phyloP scores from a whole-genome alignment of 1,140 invertebrate species.

The Agrypnia vestita region DNA sequence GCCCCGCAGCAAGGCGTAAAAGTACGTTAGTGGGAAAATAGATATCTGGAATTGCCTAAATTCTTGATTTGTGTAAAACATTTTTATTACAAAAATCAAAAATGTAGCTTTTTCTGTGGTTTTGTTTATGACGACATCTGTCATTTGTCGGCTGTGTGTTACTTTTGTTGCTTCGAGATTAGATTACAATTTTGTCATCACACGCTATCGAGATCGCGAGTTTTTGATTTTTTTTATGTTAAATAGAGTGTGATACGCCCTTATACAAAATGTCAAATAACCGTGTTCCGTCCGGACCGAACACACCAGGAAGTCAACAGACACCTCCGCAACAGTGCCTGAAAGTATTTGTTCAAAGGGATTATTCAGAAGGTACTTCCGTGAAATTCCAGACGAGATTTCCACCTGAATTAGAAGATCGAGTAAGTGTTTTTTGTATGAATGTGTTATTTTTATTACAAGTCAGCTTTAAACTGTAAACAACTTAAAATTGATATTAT shows the following conservation, averaged over 20 bases:
- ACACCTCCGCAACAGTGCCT: slow-evolving; percentile 70
- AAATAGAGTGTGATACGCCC: background rate
- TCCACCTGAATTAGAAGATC: slow-evolving; percentile 93
- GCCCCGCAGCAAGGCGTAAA: too few relatives aligned
- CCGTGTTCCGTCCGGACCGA: slow-evolving; percentile 70
- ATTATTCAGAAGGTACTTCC: slow-evolving; percentile 96
- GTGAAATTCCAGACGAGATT: slow-evolving; percentile 97
- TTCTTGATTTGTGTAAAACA: too few relatives aligned
- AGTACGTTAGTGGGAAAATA: too few relatives aligned
- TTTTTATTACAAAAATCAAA: too few relatives aligned
- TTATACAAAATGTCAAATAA: slow-evolving; percentile 66
- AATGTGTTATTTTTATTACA: too few relatives aligned
- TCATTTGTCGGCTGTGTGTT: slow-evolving; percentile 18
- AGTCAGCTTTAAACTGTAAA: too few relatives aligned
- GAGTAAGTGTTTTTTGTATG: slow-evolving; percentile 78
- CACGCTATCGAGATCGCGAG: background rate
- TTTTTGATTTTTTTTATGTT: background rate
- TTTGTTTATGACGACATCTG: slow-evolving; percentile 10
- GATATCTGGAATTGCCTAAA: too few relatives aligned
- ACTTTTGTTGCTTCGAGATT: slow-evolving; percentile 21
- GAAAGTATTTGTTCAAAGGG: slow-evolving; percentile 96
- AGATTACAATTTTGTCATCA: background rate
- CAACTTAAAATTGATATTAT: background rate
- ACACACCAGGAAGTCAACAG: slow-evolving; percentile 62
- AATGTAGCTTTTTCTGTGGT: too few relatives aligned